Percentiles rank a stretch among this genome's conserved stretches.
These are phyloP conservation scores for Morinoia aosen DNA, from an alignment of 2,888 invertebrate genomes.

Conservation along the genomic window DNA sequence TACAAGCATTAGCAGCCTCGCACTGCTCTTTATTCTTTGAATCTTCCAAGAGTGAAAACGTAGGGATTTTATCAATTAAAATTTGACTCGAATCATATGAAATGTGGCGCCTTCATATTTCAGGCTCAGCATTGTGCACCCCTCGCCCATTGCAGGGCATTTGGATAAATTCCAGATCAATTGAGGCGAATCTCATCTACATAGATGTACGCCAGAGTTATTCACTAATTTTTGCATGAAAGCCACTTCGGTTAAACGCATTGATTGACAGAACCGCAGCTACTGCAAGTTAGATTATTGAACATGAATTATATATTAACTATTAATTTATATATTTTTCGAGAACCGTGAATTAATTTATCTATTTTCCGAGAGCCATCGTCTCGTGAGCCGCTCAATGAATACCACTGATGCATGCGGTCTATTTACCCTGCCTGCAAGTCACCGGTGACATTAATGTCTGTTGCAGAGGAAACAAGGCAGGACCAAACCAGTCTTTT, in stretches of 20 bases:
- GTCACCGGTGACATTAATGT: too few relatives aligned
- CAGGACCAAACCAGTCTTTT: too few relatives aligned
- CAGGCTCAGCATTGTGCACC: background rate
- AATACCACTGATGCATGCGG: too few relatives aligned
- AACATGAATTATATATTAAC: background rate
- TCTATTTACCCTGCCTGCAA: too few relatives aligned
- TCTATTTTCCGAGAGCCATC: background rate
- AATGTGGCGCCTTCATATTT: background rate
- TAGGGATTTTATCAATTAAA: background rate
- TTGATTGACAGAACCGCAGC: background rate
- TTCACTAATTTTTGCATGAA: too few relatives aligned
- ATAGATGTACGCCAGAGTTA: background rate
- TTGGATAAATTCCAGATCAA: background rate
- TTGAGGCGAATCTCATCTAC: background rate
- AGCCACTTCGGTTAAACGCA: too few relatives aligned
- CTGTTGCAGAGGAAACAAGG: too few relatives aligned
- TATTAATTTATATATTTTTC: background rate
- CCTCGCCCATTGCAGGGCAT: background rate
- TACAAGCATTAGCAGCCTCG: too few relatives aligned
- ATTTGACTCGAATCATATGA: background rate
- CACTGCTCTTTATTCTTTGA: too few relatives aligned
- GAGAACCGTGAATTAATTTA: background rate
- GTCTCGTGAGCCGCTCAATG: too few relatives aligned
- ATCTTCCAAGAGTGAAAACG: background rate
- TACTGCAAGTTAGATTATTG: background rate